Evolutionary conservation across 2,113 vertebrate species (phyloP), one percentile per base, ranked within the genome.

Genomic region (Charadrius vociferus): DNA sequence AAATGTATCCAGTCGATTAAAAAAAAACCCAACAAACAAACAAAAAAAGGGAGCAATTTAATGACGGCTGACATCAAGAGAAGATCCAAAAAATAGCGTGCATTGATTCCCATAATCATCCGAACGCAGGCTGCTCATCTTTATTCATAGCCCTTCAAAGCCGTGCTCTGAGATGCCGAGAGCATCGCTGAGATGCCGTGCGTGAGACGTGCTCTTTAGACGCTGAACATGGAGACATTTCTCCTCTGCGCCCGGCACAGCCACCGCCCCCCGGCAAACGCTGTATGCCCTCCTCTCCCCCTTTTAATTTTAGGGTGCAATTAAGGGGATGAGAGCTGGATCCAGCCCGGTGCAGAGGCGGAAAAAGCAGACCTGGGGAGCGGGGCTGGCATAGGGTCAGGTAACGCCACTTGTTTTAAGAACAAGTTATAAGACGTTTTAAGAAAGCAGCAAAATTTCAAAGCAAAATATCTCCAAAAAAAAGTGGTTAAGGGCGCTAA

Each of bases 111-210:
- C 66, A 20, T 87, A 94, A 87, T 97, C 96, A 96, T 65, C 92
- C 70, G 1, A 34, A 87, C 6, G 43, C 96, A 96, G 93, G 78
- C 93, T 81, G 84, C 96, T 97, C 95, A 96, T 96, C 93, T 97
- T 96, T 93, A 95, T 96, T 96, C 93, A 94, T 93, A 56, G 80
- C 73, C 89, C 90, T 93, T 89, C 86, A 79, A 91, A 96, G 86
- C 73, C 10, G 2, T 0, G 59, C 82, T 90, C 55, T 0, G 20
- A 55, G 92, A 41, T 9, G 68, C 81, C 3, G 37, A 16, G 71
- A 75, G 85, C 56, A 26, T 41, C 91, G 30, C 67, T 5, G 70
- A 47, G 86, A 39, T 47, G 86, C 43, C 8, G 39, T 3, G 61
- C 18, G 2, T 82, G 37, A 3, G 53, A 37, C 4, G 0, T 16